Evolutionary conservation across 1,140 invertebrate genomes (phyloP).

Genomic region (Bactericera cockerelli): DNA sequence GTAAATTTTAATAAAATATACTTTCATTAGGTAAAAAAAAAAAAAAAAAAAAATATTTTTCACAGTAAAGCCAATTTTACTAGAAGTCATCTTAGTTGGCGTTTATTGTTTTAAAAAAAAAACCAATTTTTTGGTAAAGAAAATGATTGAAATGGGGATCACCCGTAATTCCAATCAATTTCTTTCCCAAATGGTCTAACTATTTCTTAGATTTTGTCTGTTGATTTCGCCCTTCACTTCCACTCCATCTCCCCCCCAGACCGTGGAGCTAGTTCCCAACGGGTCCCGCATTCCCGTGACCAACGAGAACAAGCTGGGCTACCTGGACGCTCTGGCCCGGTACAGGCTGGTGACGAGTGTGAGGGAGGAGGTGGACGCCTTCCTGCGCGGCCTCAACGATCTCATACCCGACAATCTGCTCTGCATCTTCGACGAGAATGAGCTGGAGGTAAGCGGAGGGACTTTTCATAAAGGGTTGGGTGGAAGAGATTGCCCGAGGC

Average conservation of each 20-base stretch:
- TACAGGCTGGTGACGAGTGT: constrained; percentile 66
- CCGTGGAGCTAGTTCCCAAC: constrained; percentile 56
- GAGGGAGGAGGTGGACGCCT: constrained; percentile 70
- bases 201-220: constrained; percentile 9
- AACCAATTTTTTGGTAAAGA: too few species aligned
- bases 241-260: constrained; percentile 28
- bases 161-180: too few species aligned
- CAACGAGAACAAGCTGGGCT: constrained; percentile 62
- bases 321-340: constrained; percentile 77
- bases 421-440: constrained; percentile 91
- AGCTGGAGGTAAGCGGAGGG: constrained; percentile 80
- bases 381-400: constrained; percentile 75
- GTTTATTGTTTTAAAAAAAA: too few species aligned
- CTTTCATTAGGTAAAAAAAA: too few species aligned
- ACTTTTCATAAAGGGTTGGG: too few species aligned
- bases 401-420: constrained; percentile 83
- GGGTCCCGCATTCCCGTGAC: constrained; percentile 52
- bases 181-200: too few species aligned
- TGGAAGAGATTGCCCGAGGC: too few species aligned
- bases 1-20: too few species aligned
- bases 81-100: too few species aligned
- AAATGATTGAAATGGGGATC: too few species aligned
- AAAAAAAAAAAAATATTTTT: too few species aligned
- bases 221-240: constrained; percentile 16
- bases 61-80: too few species aligned